Evolutionary conservation across 2,888 invertebrate species (phyloP).

Genomic region (Boloria selene): DNA sequence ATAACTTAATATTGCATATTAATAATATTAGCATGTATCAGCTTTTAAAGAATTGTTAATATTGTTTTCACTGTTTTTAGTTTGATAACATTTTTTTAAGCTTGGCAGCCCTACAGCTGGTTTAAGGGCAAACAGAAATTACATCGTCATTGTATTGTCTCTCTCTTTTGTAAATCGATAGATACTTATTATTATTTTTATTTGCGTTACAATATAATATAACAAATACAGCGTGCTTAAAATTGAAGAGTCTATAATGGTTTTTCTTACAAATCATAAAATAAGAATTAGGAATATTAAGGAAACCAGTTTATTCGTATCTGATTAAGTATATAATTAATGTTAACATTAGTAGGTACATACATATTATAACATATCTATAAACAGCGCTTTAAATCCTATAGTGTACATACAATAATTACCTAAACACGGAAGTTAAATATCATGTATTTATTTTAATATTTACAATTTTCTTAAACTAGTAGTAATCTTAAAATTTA

Average conservation of each 20-base stretch:
- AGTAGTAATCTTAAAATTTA: conserved; percentile 17
- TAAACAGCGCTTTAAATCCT: conserved; percentile 52
- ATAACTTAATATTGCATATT: too few relatives aligned
- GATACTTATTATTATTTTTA: background rate
- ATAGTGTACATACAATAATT: conserved; percentile 11
- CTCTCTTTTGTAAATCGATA: background rate
- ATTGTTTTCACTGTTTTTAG: too few relatives aligned
- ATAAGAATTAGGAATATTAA: conserved; percentile 39
- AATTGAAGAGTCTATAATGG: too few relatives aligned
- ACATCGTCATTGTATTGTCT: background rate
- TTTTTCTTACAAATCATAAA: conserved; percentile 20
- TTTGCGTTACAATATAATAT: too few relatives aligned
- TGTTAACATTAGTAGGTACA: conserved; percentile 45
- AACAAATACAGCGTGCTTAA: too few relatives aligned
- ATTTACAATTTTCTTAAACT: conserved; percentile 37
- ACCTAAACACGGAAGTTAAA: conserved; percentile 30
- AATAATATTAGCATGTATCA: too few relatives aligned
- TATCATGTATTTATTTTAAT: conserved; percentile 33
- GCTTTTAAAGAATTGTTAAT: too few relatives aligned
- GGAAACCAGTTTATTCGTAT: conserved; percentile 15
- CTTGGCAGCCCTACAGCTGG: too few relatives aligned
- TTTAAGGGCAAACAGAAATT: background rate
- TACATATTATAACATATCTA: conserved; percentile 48
- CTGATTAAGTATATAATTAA: conserved; percentile 33
- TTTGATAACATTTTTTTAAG: too few relatives aligned